Evolutionary conservation across 2,888 invertebrate species (phyloP).

Genomic region (Monoplex corrugatus): DNA sequence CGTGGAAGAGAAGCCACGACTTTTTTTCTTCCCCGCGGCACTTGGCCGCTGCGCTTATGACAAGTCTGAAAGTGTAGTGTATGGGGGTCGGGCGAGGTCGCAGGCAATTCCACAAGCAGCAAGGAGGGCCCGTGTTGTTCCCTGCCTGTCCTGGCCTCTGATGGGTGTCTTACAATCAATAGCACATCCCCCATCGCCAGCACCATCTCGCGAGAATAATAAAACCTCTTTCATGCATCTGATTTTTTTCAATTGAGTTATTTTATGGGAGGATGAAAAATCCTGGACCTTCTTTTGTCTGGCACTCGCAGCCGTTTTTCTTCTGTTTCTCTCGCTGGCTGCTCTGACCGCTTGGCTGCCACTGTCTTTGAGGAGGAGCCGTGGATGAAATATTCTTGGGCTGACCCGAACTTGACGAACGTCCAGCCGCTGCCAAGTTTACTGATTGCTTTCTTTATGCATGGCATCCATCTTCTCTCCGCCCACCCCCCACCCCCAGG

Average conservation of each 20-base stretch:
- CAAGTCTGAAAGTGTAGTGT: conserved; percentile 51
- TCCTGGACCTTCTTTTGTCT: conserved; percentile 46
- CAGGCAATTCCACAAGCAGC: conserved; percentile 50
- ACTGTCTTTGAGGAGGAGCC: background rate
- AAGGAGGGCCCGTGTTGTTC: conserved; percentile 40
- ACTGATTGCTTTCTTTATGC: conserved; percentile 54
- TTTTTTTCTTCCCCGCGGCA: conserved; percentile 37
- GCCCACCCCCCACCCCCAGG: background rate
- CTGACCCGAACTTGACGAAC: conserved; percentile 48
- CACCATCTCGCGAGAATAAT: conserved; percentile 52
- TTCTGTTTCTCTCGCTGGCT: conserved; percentile 36
- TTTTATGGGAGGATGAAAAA: conserved; percentile 54
- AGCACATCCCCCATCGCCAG: conserved; percentile 49
- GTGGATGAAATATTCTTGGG: conserved; percentile 35
- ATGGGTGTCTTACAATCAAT: conserved; percentile 53
- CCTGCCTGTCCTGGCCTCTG: conserved; percentile 21
- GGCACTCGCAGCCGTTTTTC: conserved; percentile 33
- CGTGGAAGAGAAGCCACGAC: background rate
- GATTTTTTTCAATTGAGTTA: conserved; percentile 58
- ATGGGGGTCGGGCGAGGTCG: conserved; percentile 51
- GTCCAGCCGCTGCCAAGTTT: conserved; percentile 50
- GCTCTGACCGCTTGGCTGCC: background rate
- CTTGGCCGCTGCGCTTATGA: conserved; percentile 51
- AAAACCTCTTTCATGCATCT: conserved; percentile 57
- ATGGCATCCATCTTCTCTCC: conserved; percentile 6